Conservation (phyloP, 2,888 invertebrate species). For the Drosophila melanocephala region DNA sequence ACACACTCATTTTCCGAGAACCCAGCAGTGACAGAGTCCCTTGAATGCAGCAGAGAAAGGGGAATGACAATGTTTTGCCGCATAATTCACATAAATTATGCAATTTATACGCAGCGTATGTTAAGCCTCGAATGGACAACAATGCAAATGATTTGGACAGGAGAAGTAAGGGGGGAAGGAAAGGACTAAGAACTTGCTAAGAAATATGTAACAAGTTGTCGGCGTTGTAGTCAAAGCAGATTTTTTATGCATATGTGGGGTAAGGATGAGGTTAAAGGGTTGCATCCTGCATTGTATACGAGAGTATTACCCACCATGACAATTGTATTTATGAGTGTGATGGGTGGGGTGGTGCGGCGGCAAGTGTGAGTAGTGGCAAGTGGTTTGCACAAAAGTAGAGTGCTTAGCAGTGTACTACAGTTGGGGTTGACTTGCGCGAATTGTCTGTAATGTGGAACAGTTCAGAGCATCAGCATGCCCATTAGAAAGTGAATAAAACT, state of each 20-base stretch:
- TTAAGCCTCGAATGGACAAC: slow-evolving; percentile 71
- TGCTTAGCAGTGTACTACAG: slow-evolving; percentile 34
- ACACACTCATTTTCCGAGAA: slow-evolving; percentile 9
- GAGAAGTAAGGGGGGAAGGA: neutral
- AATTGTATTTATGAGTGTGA: slow-evolving; percentile 42
- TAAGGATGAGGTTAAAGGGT: slow-evolving; percentile 40
- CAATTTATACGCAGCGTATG: slow-evolving; percentile 80
- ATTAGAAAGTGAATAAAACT: slow-evolving; percentile 63
- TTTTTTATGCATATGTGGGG: slow-evolving; percentile 48
- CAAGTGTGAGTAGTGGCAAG: neutral
- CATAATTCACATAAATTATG: slow-evolving; percentile 83
- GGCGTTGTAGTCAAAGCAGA: slow-evolving; percentile 44
- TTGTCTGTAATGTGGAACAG: slow-evolving; percentile 25
- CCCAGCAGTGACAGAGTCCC: slow-evolving; percentile 40
- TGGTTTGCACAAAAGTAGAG: slow-evolving; percentile 20
- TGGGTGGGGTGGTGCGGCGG: neutral
- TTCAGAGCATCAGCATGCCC: slow-evolving; percentile 51
- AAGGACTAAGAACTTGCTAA: slow-evolving; percentile 44
- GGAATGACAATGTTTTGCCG: slow-evolving; percentile 66
- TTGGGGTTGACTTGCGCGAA: slow-evolving; percentile 23
- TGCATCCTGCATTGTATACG: slow-evolving; percentile 49
- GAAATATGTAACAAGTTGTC: slow-evolving; percentile 72
- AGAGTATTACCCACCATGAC: slow-evolving; percentile 58
- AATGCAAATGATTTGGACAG: slow-evolving; percentile 47
- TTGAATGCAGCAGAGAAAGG: slow-evolving; percentile 12